Conservation (phyloP, 2,113 vertebrate species). For the Anguilla japonica region DNA sequence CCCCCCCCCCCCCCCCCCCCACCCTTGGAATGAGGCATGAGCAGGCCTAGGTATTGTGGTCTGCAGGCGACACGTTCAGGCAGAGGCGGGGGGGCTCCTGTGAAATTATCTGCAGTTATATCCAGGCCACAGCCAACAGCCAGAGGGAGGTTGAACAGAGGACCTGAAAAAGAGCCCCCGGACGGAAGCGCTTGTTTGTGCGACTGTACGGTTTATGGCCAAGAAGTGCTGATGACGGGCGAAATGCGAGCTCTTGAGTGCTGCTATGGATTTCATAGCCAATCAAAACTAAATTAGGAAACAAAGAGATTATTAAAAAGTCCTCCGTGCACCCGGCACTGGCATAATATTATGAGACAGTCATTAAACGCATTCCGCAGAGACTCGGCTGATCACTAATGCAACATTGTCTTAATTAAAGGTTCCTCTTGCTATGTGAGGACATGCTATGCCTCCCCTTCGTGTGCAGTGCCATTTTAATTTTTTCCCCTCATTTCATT, state of each 20-base stretch:
- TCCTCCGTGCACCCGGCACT: conserved; percentile 66
- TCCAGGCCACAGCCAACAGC: conserved; percentile 52
- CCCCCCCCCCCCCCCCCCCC: too few species aligned
- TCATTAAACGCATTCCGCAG: conserved; percentile 66
- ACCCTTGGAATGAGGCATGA: not conserved
- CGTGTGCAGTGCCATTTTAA: not conserved
- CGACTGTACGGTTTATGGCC: conserved; percentile 62
- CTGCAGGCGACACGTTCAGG: not conserved
- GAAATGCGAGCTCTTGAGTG: conserved; percentile 74
- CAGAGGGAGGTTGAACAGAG: conserved; percentile 50
- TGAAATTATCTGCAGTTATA: conserved; percentile 56
- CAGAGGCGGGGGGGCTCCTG: conserved; percentile 38
- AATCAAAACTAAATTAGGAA: conserved; percentile 85
- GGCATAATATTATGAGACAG: conserved; percentile 66
- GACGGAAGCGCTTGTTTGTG: conserved; percentile 46
- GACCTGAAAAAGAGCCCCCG: conserved; percentile 52
- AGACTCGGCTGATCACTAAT: conserved; percentile 64
- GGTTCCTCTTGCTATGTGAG: conserved; percentile 45
- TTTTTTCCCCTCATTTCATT: not conserved
- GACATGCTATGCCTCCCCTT: not conserved
- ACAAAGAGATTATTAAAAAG: conserved; percentile 77
- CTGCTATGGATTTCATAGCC: conserved; percentile 73
- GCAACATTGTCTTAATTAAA: conserved; percentile 69
- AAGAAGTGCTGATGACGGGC: conserved; percentile 75
- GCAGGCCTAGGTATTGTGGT: not conserved